These are phyloP conservation scores for Papilio glaucus DNA, from an alignment of 1,140 invertebrate genomes.

Conservation along the genomic window DNA sequence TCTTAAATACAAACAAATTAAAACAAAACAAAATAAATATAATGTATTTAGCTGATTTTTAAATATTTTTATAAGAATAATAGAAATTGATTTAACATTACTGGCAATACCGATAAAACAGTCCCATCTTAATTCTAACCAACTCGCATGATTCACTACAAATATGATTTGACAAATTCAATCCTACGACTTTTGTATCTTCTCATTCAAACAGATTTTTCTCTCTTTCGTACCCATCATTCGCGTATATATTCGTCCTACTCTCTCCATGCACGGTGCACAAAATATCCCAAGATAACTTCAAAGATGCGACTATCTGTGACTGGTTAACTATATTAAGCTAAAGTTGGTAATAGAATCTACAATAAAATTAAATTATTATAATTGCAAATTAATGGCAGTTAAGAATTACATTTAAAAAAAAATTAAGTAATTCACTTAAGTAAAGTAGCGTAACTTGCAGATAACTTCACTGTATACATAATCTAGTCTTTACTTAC, in stretches of 20 bases:
- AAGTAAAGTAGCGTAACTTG: too few species aligned
- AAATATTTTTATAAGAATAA: not conserved
- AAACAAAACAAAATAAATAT: not conserved
- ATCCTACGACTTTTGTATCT: not conserved
- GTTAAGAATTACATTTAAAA: not conserved
- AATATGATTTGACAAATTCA: not conserved
- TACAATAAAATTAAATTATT: slow-evolving; percentile 25
- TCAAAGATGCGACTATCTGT: not conserved
- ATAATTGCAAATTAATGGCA: slow-evolving; percentile 34
- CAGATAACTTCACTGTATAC: too few species aligned
- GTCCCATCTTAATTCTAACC: too few species aligned
- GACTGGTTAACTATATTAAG: too few species aligned
- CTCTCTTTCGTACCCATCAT: not conserved
- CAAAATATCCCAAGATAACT: not conserved
- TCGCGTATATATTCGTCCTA: not conserved
- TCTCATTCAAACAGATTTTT: not conserved
- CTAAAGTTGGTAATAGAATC: slow-evolving; percentile 7
- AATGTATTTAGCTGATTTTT: not conserved
- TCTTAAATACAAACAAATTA: not conserved
- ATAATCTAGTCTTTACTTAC: too few species aligned
- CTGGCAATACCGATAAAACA: not conserved
- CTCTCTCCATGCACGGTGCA: not conserved
- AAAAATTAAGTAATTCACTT: not conserved
- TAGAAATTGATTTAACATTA: not conserved
- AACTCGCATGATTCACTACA: too few species aligned